Percentiles rank a stretch among this genome's conserved stretches.
These are phyloP conservation scores for Acrossocheilus fasciatus DNA, from an alignment of 2,797 vertebrate species.

Conservation along the genomic window DNA sequence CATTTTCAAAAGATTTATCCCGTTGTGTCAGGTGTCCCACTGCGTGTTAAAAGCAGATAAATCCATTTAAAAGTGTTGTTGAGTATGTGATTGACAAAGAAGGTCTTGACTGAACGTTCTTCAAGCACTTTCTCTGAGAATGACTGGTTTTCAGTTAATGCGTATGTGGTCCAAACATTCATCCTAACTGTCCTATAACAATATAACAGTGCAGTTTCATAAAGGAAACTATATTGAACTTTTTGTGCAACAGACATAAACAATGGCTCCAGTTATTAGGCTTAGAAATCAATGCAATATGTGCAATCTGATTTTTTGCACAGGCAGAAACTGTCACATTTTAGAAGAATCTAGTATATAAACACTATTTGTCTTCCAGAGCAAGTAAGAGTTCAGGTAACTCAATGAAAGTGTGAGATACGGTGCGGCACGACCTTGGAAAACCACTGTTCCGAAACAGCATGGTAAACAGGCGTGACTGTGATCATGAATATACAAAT, in stretches of 20 bases:
- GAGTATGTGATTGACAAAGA: constrained; percentile 65
- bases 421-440: constrained; percentile 75
- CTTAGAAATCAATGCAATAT: background rate
- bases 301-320: background rate
- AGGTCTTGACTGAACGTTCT: constrained; percentile 26
- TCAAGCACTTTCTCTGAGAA: constrained; percentile 36
- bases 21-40: constrained; percentile 74
- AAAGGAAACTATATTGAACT: background rate
- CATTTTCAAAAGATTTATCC: constrained; percentile 52
- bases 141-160: background rate
- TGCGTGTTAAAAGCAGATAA: constrained; percentile 64
- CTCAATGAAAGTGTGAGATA: constrained; percentile 37
- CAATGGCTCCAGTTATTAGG: background rate
- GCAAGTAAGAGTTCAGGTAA: background rate
- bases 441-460: constrained; percentile 82
- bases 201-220: background rate
- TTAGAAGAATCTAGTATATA: background rate
- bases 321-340: background rate
- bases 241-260: background rate
- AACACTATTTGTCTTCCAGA: background rate
- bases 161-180: background rate
- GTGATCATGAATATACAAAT: constrained; percentile 65
- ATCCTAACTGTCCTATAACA: background rate
- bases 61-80: constrained; percentile 55
- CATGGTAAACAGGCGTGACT: constrained; percentile 80